Percentiles rank a stretch among this genome's conserved stretches.
Evolutionary conservation across 2,888 invertebrate genomes (phyloP).

Genomic region (Pristionchus maxplancki): DNA sequence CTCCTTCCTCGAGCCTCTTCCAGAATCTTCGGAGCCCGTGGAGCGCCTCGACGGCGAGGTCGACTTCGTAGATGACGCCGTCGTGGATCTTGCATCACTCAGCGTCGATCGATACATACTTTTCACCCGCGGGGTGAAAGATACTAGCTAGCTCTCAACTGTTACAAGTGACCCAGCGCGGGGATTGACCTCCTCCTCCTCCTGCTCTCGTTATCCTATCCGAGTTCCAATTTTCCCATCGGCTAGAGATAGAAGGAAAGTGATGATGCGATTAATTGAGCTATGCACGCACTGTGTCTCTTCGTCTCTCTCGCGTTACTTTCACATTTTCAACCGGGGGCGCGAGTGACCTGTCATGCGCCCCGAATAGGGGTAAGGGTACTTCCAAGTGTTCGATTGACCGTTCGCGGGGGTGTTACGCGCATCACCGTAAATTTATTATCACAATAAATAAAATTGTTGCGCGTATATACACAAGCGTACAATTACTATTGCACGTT

Average conservation of each 20-base stretch:
- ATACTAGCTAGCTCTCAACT: background rate
- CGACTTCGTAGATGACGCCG: background rate
- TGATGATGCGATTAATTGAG: constrained; percentile 46
- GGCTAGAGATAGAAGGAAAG: background rate
- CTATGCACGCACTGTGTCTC: background rate
- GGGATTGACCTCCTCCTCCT: constrained; percentile 33
- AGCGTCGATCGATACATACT: constrained; percentile 27
- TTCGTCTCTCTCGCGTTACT: background rate
- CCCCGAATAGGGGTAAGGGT: background rate
- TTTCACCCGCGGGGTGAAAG: background rate
- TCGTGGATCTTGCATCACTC: background rate
- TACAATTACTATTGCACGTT: too few species aligned
- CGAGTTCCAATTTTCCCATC: constrained; percentile 39
- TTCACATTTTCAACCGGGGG: background rate
- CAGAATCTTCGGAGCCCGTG: constrained; percentile 1
- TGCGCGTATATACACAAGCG: too few species aligned
- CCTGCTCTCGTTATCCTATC: background rate
- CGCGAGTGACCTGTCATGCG: background rate
- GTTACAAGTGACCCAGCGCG: constrained; percentile 32
- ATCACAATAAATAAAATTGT: too few species aligned
- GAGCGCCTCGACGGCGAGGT: background rate
- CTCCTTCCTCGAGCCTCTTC: background rate
- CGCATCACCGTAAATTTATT: too few species aligned
- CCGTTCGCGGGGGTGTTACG: too few species aligned
- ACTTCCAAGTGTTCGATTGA: background rate